Conservation (phyloP, 2,797 vertebrate genomes). For the Rhinichthys osculus region DNA sequence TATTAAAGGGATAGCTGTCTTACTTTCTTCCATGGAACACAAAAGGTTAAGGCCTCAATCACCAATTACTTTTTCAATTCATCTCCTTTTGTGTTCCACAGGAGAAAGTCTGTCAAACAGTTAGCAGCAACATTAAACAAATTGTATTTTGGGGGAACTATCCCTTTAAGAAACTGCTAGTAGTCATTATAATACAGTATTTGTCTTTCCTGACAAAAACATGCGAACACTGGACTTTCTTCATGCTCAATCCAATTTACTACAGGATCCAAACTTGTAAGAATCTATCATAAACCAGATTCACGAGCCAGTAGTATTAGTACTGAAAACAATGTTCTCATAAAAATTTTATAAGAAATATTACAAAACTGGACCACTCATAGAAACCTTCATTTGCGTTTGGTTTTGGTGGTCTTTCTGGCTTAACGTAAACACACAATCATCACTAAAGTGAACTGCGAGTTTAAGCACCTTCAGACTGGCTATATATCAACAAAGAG, state of each 20-base stretch:
- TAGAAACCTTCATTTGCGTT: not conserved
- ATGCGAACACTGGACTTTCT: not conserved
- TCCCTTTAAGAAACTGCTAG: not conserved
- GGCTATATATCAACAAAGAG: constrained; percentile 20
- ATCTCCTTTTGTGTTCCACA: not conserved
- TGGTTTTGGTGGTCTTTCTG: not conserved
- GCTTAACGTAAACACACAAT: not conserved
- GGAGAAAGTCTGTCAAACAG: not conserved
- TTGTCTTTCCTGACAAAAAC: not conserved
- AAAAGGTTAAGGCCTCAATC: not conserved
- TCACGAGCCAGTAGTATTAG: not conserved
- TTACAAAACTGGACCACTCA: not conserved
- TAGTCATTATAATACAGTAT: not conserved
- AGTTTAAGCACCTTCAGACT: not conserved
- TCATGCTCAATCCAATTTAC: not conserved
- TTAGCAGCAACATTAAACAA: not conserved
- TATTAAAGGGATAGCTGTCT: not conserved
- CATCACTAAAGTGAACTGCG: not conserved
- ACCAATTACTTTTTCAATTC: not conserved
- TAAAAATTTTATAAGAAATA: not conserved
- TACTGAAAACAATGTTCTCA: not conserved
- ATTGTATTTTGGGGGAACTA: not conserved
- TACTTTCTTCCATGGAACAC: not conserved
- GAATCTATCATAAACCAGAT: not conserved
- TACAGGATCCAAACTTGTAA: not conserved